Percentiles rank a stretch among this genome's conserved stretches.
These are phyloP conservation scores for Poeciliopsis infans DNA, from an alignment of 2,797 vertebrate species.

Conservation along the genomic window DNA sequence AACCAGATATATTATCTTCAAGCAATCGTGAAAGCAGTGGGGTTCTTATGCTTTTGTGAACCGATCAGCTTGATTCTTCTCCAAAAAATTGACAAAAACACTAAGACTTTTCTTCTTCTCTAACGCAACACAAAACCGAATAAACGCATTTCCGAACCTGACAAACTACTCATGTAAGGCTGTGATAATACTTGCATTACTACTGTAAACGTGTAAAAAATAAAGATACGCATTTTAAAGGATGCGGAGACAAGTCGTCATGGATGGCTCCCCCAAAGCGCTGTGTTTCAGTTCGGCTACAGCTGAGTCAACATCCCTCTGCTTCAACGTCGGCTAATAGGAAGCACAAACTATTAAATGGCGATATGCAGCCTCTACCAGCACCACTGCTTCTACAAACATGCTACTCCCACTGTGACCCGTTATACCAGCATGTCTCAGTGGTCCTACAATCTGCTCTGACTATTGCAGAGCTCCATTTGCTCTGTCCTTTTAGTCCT, in stretches of 20 bases:
- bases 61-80: neutral
- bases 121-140: neutral
- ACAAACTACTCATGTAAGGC: conserved; percentile 24
- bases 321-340: conserved; percentile 46
- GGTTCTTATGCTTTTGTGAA: neutral
- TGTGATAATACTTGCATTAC: conserved; percentile 35
- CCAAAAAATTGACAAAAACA: neutral
- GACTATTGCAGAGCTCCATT: conserved; percentile 1
- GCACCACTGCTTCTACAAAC: conserved; percentile 50
- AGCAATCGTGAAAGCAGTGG: neutral
- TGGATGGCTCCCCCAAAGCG: conserved; percentile 3
- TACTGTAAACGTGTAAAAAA: conserved; percentile 39
- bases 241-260: conserved; percentile 13
- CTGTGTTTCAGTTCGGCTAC: conserved; percentile 18
- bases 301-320: conserved; percentile 29
- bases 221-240: neutral
- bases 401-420: conserved; percentile 48
- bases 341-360: conserved; percentile 64
- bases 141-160: neutral
- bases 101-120: neutral
- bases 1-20: neutral
- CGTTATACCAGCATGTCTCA: conserved; percentile 41
- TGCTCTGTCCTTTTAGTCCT: conserved; percentile 11
- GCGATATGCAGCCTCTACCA: conserved; percentile 48
- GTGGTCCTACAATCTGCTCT: conserved; percentile 38